These are phyloP conservation scores for Prenolepis imparis DNA, from an alignment of 2,888 invertebrate genomes.

Conservation along the genomic window DNA sequence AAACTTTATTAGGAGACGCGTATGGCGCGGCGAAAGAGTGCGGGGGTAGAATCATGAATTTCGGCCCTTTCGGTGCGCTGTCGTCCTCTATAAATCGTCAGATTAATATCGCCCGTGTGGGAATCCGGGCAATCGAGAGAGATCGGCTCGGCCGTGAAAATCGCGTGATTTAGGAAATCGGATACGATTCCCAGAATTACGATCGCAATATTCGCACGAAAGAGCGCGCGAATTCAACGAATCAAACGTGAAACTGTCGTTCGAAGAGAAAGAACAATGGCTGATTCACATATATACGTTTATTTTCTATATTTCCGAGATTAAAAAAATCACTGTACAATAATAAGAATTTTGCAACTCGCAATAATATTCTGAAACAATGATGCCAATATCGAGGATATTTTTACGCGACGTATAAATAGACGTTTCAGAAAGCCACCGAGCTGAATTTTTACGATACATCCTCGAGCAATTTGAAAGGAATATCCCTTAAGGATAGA, in stretches of 20 bases:
- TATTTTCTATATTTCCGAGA: not conserved
- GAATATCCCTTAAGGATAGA: not conserved
- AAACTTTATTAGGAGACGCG: slow-evolving; percentile 64
- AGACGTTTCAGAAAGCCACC: not conserved
- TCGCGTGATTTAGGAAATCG: slow-evolving; percentile 54
- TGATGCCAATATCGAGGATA: not conserved
- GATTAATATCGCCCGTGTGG: slow-evolving; percentile 62
- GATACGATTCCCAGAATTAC: slow-evolving; percentile 20
- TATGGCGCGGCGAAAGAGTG: slow-evolving; percentile 32
- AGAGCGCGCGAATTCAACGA: not conserved
- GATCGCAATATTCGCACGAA: slow-evolving; percentile 30
- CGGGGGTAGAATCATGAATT: slow-evolving; percentile 57
- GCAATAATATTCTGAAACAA: not conserved
- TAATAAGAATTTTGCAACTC: not conserved
- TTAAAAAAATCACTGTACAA: not conserved
- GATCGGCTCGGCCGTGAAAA: slow-evolving; percentile 30
- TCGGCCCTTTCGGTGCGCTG: slow-evolving; percentile 27
- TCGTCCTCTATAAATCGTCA: slow-evolving; percentile 63
- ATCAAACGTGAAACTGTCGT: not conserved
- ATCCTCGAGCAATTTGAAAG: not conserved
- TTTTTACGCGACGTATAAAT: not conserved
- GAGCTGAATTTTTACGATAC: not conserved
- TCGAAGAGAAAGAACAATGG: not conserved
- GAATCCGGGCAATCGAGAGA: slow-evolving; percentile 32
- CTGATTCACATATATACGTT: not conserved